Base-by-base conservation (phyloP, 2,113 vertebrate genomes). In the Mormyrus lacerda region DNA sequence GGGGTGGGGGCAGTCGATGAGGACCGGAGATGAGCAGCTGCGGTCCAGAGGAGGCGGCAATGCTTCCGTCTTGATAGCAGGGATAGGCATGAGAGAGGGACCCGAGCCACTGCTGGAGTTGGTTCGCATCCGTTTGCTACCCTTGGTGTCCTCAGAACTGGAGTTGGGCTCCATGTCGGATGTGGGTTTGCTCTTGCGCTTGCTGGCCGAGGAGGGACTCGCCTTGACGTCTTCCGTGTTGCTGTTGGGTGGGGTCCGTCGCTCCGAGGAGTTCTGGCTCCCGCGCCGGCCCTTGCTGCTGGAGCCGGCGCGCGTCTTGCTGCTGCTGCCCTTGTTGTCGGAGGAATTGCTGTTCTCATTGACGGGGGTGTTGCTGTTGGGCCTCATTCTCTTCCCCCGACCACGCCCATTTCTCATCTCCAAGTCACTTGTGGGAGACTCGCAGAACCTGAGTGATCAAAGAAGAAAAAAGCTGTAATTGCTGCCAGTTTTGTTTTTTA, bases 141-240 rank as follows among this genome's bases (percentile, higher is more conserved):
- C 98, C 95, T 98, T 99, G 90, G 97, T 98, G 94, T 99, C 98
- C 96, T 99, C 98, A 0, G 98, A 99, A 93, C 98, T 99, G n/a
- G 98, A 99, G 93, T 98, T 99, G n/a, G 98, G 97, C 91, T 99
- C 98, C 97, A 99, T 97, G 91, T 99, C 98, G 0, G 98, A 99
- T 90, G 97, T 95, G 11, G 98, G 98, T 90, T 99, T 99, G 93
- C 93, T 97, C 94, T 99, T 99, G 47, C 98, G 94, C 95, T 99
- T 99, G 91, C 95, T 97, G 88, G 96, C 94, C 0, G 98, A 97
- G 0, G 98, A 99, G 1, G 98, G 98, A 89, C 98, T 99, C 91
- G 98, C 98, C 91, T 99, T 99, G 90, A 99, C 95, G 0, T 99
- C 98, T 91, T 99, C 98, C 0, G 95, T 91, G 3, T 97, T 95